These are phyloP conservation scores for Dallia pectoralis DNA, from an alignment of 2,797 vertebrate species.

Conservation along the genomic window DNA sequence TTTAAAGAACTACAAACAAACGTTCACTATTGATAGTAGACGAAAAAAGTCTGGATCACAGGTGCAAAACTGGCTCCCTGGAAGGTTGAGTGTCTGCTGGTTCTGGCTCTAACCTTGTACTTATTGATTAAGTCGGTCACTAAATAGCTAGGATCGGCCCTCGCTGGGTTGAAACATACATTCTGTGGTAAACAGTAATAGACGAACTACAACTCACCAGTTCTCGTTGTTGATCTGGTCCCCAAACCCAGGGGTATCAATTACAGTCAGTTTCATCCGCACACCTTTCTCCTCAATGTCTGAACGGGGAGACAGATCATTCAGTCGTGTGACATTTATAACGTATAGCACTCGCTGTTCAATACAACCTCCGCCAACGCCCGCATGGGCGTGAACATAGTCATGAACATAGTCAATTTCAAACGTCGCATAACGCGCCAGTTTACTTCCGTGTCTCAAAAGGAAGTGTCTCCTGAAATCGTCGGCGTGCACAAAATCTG, in stretches of 20 bases:
- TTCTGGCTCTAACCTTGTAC: no score
- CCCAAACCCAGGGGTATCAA: slow-evolving; percentile 95
- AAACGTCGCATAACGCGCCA: no score
- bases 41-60: background rate
- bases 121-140: no score
- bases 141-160: no score
- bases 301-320: slow-evolving; percentile 50
- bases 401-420: no score
- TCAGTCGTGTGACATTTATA: background rate
- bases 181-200: background rate
- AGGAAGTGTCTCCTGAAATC: no score
- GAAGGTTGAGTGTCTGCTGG: no score
- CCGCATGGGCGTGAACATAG: no score
- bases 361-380: background rate
- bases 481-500: no score
- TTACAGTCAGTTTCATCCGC: slow-evolving; percentile 95
- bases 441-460: no score
- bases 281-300: slow-evolving; percentile 97
- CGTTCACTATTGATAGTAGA: slow-evolving; percentile 77
- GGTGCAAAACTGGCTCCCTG: no score
- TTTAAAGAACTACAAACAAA: no score
- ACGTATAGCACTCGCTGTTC: background rate
- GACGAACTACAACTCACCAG: slow-evolving; percentile 77
- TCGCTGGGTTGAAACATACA: background rate
- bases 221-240: slow-evolving; percentile 99